phyloP scores from a whole-genome alignment of 2,888 invertebrate species.

The Athalia cordata region DNA sequence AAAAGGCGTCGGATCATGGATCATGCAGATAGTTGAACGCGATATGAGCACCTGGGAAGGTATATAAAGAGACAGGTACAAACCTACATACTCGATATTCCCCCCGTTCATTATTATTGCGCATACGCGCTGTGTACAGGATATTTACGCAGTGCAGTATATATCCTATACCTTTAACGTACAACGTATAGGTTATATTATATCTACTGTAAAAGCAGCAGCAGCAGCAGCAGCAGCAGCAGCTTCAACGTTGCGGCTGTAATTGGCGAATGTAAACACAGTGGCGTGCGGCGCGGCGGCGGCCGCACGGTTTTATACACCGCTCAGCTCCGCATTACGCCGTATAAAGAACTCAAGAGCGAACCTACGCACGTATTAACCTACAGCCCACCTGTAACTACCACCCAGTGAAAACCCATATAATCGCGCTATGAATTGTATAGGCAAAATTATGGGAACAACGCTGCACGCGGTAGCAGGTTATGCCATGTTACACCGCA shows the following conservation, averaged over 20 bases:
- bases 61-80: too few relatives aligned
- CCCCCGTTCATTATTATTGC: conserved; percentile 29
- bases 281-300: conserved; percentile 34
- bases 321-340: too few relatives aligned
- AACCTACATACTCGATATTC: conserved; percentile 20
- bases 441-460: too few relatives aligned
- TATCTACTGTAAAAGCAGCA: conserved; percentile 55
- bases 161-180: neutral
- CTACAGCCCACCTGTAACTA: conserved; percentile 36
- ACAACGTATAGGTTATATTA: conserved; percentile 54
- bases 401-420: conserved; percentile 32
- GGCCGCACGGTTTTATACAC: conserved; percentile 29
- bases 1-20: too few relatives aligned
- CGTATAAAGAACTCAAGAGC: too few relatives aligned
- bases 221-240: conserved; percentile 45
- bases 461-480: too few relatives aligned
- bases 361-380: conserved; percentile 11
- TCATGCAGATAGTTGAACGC: neutral
- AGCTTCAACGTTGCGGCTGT: conserved; percentile 47
- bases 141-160: conserved; percentile 23
- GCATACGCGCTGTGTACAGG: conserved; percentile 2
- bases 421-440: neutral
- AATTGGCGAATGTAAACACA: conserved; percentile 58
- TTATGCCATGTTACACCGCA: too few relatives aligned
- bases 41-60: conserved; percentile 8